Conservation (phyloP, 2,888 invertebrate genomes). For the Pristionchus entomophagus region DNA sequence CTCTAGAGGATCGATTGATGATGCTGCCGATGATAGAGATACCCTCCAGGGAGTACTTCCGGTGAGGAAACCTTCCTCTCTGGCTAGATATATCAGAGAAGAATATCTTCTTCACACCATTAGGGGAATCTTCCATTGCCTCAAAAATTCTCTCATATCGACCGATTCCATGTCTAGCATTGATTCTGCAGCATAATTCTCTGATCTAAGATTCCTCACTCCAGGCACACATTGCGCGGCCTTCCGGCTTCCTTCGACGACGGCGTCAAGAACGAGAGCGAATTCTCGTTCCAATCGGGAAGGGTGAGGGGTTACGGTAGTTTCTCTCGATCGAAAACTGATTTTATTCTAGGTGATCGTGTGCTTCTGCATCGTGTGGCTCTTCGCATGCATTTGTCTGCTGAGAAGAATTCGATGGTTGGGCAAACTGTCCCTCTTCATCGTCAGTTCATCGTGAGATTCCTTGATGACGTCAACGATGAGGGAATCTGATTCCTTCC, state of each 20-base stretch:
- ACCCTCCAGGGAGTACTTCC: neutral
- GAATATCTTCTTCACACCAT: neutral
- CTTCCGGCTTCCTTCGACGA: neutral
- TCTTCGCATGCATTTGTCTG: neutral
- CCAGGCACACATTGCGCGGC: neutral
- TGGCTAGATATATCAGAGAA: neutral
- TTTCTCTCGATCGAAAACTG: neutral
- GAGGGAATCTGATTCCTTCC: no score
- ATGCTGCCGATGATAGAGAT: neutral
- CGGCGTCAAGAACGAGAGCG: neutral
- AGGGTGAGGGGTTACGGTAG: neutral
- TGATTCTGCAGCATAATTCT: no score
- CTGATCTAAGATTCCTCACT: no score
- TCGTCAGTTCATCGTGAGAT: neutral
- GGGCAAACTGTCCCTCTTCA: neutral
- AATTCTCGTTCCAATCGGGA: neutral
- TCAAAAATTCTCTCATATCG: no score
- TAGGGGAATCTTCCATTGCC: no score
- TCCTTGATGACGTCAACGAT: neutral
- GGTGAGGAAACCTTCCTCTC: neutral
- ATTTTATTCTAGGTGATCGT: neutral
- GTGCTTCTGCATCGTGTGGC: neutral
- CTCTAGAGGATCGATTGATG: neutral
- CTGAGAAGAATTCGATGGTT: constrained; percentile 12
- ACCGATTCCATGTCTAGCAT: no score